These are phyloP conservation scores for Sterna hirundo DNA, from an alignment of 2,113 vertebrate species.

Conservation along the genomic window DNA sequence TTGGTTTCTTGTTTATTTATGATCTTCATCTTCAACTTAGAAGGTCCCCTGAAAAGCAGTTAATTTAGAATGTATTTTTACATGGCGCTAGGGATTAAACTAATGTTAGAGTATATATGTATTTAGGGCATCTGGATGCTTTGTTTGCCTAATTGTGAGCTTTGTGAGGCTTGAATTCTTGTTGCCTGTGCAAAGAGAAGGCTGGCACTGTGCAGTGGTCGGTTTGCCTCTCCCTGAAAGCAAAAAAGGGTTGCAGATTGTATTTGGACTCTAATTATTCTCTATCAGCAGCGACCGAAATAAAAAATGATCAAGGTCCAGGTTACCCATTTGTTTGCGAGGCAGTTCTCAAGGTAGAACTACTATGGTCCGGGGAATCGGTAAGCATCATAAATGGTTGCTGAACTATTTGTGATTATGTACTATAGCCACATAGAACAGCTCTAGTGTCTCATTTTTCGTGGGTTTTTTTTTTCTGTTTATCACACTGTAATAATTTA, in stretches of 20 bases:
- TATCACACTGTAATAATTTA: constrained; percentile 25
- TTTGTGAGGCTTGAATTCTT: not conserved
- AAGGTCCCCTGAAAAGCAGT: not conserved
- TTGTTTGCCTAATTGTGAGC: not conserved
- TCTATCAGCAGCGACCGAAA: not conserved
- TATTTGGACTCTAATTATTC: not conserved
- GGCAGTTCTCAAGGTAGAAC: not conserved
- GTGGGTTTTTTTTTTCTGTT: not conserved
- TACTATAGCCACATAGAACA: not conserved
- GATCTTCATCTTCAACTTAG: not conserved
- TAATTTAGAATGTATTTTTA: constrained; percentile 23
- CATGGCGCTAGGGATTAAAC: not conserved
- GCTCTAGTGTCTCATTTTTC: not conserved
- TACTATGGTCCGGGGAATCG: accelerated
- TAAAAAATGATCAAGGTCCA: not conserved
- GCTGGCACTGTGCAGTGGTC: not conserved
- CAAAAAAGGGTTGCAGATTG: not conserved
- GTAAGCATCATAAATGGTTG: not conserved
- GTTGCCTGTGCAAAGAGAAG: not conserved
- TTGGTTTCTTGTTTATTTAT: constrained; percentile 14
- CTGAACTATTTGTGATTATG: not conserved
- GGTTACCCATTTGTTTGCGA: not conserved
- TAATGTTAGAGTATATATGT: not conserved
- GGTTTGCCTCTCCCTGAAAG: not conserved
- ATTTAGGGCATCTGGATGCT: not conserved